Percentiles rank a stretch among this genome's conserved stretches.
Conservation (phyloP, 2,113 vertebrate genomes). For the Alces alces region DNA sequence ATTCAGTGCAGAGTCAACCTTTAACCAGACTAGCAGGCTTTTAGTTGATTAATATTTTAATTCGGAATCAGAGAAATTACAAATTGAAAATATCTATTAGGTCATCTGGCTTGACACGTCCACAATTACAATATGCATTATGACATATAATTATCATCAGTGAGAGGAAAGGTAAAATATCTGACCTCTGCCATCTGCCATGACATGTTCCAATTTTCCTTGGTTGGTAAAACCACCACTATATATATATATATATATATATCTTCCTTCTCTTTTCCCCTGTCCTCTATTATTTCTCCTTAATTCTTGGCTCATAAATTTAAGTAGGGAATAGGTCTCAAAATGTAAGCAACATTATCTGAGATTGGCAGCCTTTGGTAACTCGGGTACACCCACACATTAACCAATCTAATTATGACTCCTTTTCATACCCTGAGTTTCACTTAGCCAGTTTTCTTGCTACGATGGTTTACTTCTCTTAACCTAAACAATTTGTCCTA, state of each 20-base stretch:
- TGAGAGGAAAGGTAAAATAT: slow-evolving; percentile 49
- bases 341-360: not conserved
- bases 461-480: not conserved
- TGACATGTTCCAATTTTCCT: slow-evolving; percentile 39
- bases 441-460: not conserved
- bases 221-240: not conserved
- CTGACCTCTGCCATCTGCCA: slow-evolving; percentile 15
- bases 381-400: not conserved
- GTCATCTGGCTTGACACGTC: slow-evolving; percentile 48
- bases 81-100: slow-evolving; percentile 65
- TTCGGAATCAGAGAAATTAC: slow-evolving; percentile 64
- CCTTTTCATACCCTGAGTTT: not conserved
- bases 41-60: slow-evolving; percentile 71
- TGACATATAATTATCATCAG: slow-evolving; percentile 62
- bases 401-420: not conserved
- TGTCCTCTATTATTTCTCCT: not conserved
- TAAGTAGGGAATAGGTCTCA: not conserved
- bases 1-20: slow-evolving; percentile 37
- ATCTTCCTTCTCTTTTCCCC: not conserved
- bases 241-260: too few species aligned
- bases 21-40: slow-evolving; percentile 53
- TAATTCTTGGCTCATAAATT: not conserved
- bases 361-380: not conserved
- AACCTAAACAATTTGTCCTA: not conserved
- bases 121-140: slow-evolving; percentile 53